These are phyloP conservation scores for Aradophagus sp. DNA, from an alignment of 1,140 invertebrate genomes.

Conservation along the genomic window DNA sequence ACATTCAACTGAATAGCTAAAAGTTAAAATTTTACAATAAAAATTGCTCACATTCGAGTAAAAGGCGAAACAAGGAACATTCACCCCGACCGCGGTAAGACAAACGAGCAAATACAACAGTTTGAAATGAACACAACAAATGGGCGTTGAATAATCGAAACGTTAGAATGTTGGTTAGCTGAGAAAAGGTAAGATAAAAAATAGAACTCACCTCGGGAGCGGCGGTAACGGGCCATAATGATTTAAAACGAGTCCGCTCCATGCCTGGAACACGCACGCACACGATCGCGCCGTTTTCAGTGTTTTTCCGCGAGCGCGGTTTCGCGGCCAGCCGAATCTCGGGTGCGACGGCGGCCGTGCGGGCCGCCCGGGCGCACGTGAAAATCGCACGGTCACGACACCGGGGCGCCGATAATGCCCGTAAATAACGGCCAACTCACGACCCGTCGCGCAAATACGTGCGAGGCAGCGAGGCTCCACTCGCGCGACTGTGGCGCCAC, in stretches of 20 bases:
- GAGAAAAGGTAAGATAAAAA: constrained; percentile 11
- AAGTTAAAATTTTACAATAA: no score
- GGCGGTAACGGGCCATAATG: constrained; percentile 63
- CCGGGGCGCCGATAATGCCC: constrained; percentile 58
- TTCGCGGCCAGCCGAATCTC: constrained; percentile 29
- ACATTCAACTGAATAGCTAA: no score
- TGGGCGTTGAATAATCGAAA: constrained; percentile 5
- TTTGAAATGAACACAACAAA: not conserved
- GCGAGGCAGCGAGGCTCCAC: constrained; percentile 51
- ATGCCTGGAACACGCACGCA: constrained; percentile 61
- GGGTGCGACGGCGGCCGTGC: constrained; percentile 11
- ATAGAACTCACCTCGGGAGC: constrained; percentile 55
- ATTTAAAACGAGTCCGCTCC: constrained; percentile 67
- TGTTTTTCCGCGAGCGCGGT: constrained; percentile 24
- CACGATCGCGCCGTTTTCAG: constrained; percentile 45
- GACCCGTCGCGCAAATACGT: constrained; percentile 57
- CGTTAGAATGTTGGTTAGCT: constrained; percentile 19
- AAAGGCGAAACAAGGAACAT: constrained; percentile 9
- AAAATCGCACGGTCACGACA: constrained; percentile 59
- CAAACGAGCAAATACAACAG: not conserved
- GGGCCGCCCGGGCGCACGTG: constrained; percentile 45
- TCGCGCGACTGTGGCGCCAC: constrained; percentile 43
- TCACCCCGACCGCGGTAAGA: not conserved
- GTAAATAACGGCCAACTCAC: constrained; percentile 59
- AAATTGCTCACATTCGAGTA: not conserved